Conservation (phyloP, 2,113 vertebrate species). For the Fulica atra region DNA sequence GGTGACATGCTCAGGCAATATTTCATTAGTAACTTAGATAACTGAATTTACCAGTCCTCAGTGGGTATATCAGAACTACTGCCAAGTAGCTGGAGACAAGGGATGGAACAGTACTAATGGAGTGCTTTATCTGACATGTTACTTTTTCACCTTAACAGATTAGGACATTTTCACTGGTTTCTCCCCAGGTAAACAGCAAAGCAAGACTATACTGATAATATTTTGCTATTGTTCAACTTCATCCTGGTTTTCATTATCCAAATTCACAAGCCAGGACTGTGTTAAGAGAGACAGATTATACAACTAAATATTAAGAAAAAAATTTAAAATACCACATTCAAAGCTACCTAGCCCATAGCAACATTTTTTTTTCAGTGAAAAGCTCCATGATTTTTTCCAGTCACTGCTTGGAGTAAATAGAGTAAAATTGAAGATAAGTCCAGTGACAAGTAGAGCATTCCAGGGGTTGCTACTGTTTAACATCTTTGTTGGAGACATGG, state of each 20-base stretch:
- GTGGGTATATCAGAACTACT: neutral
- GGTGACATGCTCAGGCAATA: neutral
- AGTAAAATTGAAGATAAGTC: neutral
- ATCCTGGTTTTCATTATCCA: neutral
- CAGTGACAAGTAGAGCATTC: no score
- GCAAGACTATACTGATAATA: neutral
- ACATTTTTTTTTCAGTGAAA: neutral
- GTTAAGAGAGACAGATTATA: neutral
- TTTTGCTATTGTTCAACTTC: neutral
- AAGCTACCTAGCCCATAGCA: neutral
- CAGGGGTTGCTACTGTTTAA: no score
- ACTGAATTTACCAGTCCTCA: neutral
- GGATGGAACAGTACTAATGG: neutral
- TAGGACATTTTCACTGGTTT: neutral
- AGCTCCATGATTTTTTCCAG: neutral
- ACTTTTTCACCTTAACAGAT: neutral
- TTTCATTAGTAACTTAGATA: neutral
- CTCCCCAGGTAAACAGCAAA: neutral
- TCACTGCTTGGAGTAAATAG: neutral
- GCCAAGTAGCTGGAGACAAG: neutral
- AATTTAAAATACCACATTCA: neutral
- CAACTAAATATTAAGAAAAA: neutral
- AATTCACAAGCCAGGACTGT: neutral
- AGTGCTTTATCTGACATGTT: neutral
- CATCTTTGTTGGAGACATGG: no score